A percentile compares a stretch with the other conserved stretches of the same genome.
Evolutionary conservation across 2,888 invertebrate genomes (phyloP).

Genomic region (Campaea margaritaria): DNA sequence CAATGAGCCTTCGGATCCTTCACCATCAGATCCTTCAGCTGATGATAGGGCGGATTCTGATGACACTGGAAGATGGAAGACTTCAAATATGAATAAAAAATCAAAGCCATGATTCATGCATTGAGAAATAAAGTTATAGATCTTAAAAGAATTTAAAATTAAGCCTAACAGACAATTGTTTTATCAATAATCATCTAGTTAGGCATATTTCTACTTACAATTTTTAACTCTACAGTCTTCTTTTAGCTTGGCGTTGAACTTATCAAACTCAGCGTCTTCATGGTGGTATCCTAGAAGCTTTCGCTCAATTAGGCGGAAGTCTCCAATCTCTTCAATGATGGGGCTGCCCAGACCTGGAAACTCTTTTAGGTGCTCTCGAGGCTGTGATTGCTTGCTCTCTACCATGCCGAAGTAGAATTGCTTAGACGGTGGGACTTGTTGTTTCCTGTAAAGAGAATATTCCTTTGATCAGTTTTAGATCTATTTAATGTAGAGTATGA

Average conservation of each 20-base stretch:
- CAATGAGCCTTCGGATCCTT: slow-evolving; percentile 77
- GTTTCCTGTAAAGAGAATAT: slow-evolving; percentile 55
- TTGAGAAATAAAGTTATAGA: too few species aligned
- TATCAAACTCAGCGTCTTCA: slow-evolving; percentile 74
- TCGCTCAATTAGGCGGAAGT: slow-evolving; percentile 78
- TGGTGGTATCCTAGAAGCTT: slow-evolving; percentile 75
- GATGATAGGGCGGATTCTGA: slow-evolving; percentile 86
- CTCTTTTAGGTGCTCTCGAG: slow-evolving; percentile 70
- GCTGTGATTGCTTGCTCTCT: slow-evolving; percentile 72
- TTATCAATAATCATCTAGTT: too few species aligned
- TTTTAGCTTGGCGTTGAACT: slow-evolving; percentile 72
- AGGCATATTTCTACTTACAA: slow-evolving; percentile 55
- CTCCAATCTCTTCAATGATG: slow-evolving; percentile 77
- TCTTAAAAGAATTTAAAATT: too few species aligned
- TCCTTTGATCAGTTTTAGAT: neutral
- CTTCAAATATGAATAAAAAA: too few species aligned
- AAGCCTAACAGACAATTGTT: too few species aligned
- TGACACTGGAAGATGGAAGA: slow-evolving; percentile 62
- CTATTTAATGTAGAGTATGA: too few species aligned
- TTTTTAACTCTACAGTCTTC: slow-evolving; percentile 72
- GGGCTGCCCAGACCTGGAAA: slow-evolving; percentile 79
- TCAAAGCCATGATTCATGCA: too few species aligned
- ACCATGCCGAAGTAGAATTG: slow-evolving; percentile 93
- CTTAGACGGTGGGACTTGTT: slow-evolving; percentile 69
- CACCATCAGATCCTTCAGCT: slow-evolving; percentile 79